phyloP scores from a whole-genome alignment of 2,888 invertebrate species.

The Clanis bilineata region DNA sequence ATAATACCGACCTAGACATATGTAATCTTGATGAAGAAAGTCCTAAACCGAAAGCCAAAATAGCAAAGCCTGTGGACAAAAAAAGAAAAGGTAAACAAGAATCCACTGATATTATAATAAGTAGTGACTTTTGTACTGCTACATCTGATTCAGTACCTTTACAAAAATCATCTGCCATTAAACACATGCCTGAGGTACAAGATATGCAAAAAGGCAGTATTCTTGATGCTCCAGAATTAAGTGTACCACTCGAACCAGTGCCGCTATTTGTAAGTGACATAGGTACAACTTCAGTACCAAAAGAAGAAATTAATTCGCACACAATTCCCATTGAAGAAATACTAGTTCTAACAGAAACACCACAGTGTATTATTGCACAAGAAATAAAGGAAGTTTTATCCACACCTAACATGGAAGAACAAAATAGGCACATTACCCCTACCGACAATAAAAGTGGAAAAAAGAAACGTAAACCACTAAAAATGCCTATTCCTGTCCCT shows the following conservation, averaged over 20 bases:
- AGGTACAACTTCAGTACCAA: not conserved
- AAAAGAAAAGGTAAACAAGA: conserved; percentile 50
- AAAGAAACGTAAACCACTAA: conserved; percentile 47
- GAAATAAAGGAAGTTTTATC: not conserved
- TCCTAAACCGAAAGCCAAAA: conserved; percentile 57
- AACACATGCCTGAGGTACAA: conserved; percentile 13
- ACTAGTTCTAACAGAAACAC: not conserved
- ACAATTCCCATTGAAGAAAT: not conserved
- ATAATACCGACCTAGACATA: not conserved
- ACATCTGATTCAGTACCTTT: not conserved
- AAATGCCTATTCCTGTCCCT: conserved; percentile 22
- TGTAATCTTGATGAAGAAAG: conserved; percentile 22
- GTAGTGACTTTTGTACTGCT: not conserved
- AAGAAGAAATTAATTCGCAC: not conserved
- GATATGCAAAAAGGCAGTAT: conserved; percentile 16
- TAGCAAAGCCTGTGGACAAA: conserved; percentile 65
- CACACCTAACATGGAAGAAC: conserved; percentile 24
- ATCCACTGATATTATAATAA: not conserved
- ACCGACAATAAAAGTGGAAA: conserved; percentile 36
- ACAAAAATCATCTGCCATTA: conserved; percentile 13
- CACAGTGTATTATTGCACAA: not conserved
- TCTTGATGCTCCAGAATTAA: not conserved
- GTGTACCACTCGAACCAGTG: not conserved
- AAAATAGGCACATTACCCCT: conserved; percentile 25
- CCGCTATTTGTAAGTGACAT: not conserved